Percentiles rank a stretch among this genome's conserved stretches.
These are phyloP conservation scores for Aix galericulata DNA, from an alignment of 2,113 vertebrate genomes.

Conservation along the genomic window DNA sequence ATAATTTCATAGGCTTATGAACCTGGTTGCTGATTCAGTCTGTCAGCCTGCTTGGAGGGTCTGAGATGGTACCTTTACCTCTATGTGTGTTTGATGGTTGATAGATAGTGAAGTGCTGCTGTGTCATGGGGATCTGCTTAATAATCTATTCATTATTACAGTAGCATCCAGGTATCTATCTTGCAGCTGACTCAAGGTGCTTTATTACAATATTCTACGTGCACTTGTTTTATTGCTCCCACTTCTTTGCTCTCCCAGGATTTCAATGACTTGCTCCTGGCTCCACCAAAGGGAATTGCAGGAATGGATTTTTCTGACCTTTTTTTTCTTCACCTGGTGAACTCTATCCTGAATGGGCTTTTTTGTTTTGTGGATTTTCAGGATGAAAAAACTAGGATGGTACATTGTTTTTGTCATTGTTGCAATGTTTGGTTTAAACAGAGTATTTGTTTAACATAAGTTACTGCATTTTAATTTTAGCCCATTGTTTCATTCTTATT, in stretches of 20 bases:
- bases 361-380: background rate
- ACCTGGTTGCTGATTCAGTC: background rate
- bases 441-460: background rate
- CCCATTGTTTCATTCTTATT: slow-evolving; percentile 13
- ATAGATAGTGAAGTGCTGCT: background rate
- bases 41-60: background rate
- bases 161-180: accelerated
- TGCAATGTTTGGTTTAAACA: background rate
- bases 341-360: background rate
- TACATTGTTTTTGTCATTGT: background rate
- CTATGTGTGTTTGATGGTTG: background rate
- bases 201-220: background rate
- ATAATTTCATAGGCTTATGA: background rate
- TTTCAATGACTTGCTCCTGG: background rate
- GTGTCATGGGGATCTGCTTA: background rate
- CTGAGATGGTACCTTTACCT: background rate
- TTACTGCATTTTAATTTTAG: background rate
- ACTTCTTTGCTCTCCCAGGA: background rate
- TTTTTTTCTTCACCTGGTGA: slow-evolving; percentile 37
- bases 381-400: background rate
- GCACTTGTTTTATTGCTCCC: background rate
- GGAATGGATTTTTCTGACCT: background rate
- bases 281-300: background rate
- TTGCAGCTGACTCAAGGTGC: background rate
- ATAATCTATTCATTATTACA: background rate